Percentiles rank a stretch among this genome's conserved stretches.
These are phyloP conservation scores for Dermatemys mawii DNA, from an alignment of 2,113 vertebrate species.

Conservation along the genomic window DNA sequence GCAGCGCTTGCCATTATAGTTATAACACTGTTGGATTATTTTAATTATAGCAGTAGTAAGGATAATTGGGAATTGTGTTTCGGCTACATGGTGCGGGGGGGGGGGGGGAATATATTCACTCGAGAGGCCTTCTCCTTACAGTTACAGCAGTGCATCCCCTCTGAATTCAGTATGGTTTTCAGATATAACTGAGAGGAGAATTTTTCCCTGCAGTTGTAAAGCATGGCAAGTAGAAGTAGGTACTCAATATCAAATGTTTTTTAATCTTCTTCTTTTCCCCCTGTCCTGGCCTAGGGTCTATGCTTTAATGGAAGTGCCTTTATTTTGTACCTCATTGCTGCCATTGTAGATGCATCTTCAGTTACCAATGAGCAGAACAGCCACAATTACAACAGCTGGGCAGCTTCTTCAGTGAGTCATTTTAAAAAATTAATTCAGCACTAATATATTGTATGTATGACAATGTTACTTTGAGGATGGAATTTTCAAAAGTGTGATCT, in stretches of 20 bases:
- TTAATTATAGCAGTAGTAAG: neutral
- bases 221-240: neutral
- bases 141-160: neutral
- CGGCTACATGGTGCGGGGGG: neutral
- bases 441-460: neutral
- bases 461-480: neutral
- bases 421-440: neutral
- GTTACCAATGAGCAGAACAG: constrained; percentile 79
- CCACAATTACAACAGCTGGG: constrained; percentile 94
- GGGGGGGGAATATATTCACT: too few relatives aligned
- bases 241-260: neutral
- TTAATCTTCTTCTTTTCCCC: neutral
- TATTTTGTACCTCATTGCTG: constrained; percentile 87
- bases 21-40: neutral
- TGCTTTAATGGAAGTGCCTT: constrained; percentile 88
- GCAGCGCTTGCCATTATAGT: neutral
- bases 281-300: constrained; percentile 78
- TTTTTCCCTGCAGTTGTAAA: neutral
- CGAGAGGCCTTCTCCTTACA: neutral
- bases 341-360: constrained; percentile 82
- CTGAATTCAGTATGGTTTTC: neutral
- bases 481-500: fast-evolving
- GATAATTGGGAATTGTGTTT: neutral
- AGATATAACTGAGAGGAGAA: neutral
- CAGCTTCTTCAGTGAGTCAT: constrained; percentile 89